Evolutionary conservation across 2,113 vertebrate genomes (phyloP), one percentile per base, ranked within the genome.

Genomic region (Callipepla squamata): DNA sequence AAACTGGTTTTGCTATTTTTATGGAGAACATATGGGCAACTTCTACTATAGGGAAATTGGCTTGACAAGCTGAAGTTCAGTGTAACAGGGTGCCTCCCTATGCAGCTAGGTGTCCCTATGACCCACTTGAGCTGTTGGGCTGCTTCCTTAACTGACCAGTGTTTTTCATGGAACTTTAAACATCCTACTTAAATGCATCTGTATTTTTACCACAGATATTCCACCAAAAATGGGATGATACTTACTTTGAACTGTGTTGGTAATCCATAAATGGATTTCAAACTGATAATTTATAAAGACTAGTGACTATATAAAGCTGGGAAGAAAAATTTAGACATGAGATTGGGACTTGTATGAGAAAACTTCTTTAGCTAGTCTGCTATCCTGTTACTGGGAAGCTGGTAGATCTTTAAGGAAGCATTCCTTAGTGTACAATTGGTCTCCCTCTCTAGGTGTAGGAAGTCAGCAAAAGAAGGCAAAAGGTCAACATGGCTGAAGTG

Each of bases 1-100:
- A 93, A 91, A 45, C 90, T 91, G 81, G 70, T 87, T 82, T 72
- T 80, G 38, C 72, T 96, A 50, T 96, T 96, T 95, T 93, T 90
- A 53, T 34, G 26, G 0, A 1, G 8, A 86, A n/a, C 47, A 87
- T 81, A 84, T 67, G 79, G 84, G n/a, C 62, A 76, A 16, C 76
- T 73, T 91, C 61, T 90, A 48, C 85, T 23, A 62, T n/a, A 77
- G 61, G 51, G 65, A 92, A 53, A 62, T 80, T 72, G 45, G 36
- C 85, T 87, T 77, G 92, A 93, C 72, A 83, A 47, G 67, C 58
- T 42, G 58, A 58, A 90, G 75, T 82, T 87, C 30, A 28, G 72
- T 19, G 47, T 85, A 59, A 55, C 36, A 75, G 80, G 76, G 90
- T 93, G 34, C 70, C 69, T 91, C 91, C 75, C 81, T 91, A 66